Conservation (phyloP, 2,888 invertebrate genomes). For the Melinopterus prodromus region DNA sequence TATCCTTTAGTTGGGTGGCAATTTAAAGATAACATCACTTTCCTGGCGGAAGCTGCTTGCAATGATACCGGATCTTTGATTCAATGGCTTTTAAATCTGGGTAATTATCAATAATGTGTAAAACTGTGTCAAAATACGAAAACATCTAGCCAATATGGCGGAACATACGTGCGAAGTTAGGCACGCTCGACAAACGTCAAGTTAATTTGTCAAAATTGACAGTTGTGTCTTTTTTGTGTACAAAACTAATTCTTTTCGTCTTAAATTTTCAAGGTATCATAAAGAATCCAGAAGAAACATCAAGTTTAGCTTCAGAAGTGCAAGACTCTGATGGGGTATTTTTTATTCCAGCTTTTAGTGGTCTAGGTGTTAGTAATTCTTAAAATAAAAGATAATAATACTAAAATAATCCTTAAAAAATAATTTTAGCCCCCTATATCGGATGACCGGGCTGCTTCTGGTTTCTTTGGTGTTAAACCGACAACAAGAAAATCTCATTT, state of each 20-base stretch:
- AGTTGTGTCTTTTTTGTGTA: too few relatives aligned
- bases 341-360: slow-evolving; percentile 91
- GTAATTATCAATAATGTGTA: slow-evolving; percentile 56
- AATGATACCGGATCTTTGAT: slow-evolving; percentile 90
- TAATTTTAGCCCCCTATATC: slow-evolving; percentile 82
- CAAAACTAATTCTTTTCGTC: neutral
- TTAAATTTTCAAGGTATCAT: slow-evolving; percentile 65
- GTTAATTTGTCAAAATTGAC: too few relatives aligned
- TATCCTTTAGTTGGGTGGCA: slow-evolving; percentile 94
- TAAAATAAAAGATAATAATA: neutral
- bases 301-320: slow-evolving; percentile 73
- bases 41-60: slow-evolving; percentile 85
- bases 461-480: slow-evolving; percentile 80
- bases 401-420: neutral
- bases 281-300: slow-evolving; percentile 70
- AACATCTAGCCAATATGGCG: neutral
- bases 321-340: slow-evolving; percentile 78
- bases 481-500: slow-evolving; percentile 81
- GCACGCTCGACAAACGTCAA: too few relatives aligned
- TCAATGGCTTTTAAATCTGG: slow-evolving; percentile 81
- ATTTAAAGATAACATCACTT: slow-evolving; percentile 68
- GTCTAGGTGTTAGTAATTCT: slow-evolving; percentile 74
- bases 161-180: too few relatives aligned
- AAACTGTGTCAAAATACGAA: too few relatives aligned
- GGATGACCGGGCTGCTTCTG: slow-evolving; percentile 84